A percentile compares a stretch with the other conserved stretches of the same genome.
These are phyloP conservation scores for Indri indri DNA, from an alignment of 2,113 vertebrate species.

Conservation along the genomic window DNA sequence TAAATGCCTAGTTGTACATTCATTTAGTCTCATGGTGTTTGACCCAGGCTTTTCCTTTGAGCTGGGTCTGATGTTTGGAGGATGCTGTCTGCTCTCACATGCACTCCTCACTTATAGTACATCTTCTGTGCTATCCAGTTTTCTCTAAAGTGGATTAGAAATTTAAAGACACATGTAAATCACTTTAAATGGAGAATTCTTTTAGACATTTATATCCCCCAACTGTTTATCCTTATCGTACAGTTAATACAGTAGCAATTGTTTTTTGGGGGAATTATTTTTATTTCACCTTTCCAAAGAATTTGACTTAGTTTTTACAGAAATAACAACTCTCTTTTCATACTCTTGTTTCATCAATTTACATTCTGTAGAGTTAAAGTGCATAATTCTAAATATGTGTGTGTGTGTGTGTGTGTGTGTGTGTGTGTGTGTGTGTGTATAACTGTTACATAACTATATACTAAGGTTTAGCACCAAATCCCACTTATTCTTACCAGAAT, in stretches of 20 bases:
- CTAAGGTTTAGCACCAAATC: neutral
- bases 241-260: neutral
- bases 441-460: neutral
- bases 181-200: neutral
- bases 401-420: too few relatives aligned
- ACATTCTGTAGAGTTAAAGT: neutral
- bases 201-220: neutral
- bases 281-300: slow-evolving; percentile 9
- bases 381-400: neutral
- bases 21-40: neutral
- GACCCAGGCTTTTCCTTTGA: neutral
- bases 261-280: neutral
- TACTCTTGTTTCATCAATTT: neutral
- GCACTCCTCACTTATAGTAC: neutral
- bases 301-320: neutral
- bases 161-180: neutral
- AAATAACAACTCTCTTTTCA: neutral
- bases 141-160: neutral
- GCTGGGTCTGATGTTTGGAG: neutral
- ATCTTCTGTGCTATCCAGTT: neutral
- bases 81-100: neutral
- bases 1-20: neutral
- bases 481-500: neutral
- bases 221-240: neutral
- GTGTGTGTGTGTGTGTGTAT: too few relatives aligned